Percentiles rank a stretch among this genome's conserved stretches.
These are phyloP conservation scores for Cavia aperea DNA, from an alignment of 2,113 vertebrate species.

Conservation along the genomic window DNA sequence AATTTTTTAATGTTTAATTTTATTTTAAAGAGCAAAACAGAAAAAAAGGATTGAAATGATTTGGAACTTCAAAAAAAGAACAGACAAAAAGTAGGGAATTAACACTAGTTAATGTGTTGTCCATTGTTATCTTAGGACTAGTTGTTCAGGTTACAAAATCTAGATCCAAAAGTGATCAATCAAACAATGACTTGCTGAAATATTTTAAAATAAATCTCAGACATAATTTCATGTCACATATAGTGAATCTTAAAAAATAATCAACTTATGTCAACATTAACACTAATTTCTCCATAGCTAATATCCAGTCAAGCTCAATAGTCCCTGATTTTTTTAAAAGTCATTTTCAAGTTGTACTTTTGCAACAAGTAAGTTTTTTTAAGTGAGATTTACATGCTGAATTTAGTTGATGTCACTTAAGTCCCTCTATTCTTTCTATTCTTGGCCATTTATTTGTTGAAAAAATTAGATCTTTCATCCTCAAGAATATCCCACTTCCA, in stretches of 20 bases:
- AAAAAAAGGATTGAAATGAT: too few relatives aligned
- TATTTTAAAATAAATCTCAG: constrained; percentile 35
- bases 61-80: too few relatives aligned
- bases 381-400: not conserved
- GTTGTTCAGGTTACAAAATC: too few relatives aligned
- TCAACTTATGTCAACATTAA: not conserved
- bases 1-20: too few relatives aligned
- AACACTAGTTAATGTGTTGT: too few relatives aligned
- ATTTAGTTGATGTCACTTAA: not conserved
- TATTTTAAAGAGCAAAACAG: too few relatives aligned
- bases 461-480: not conserved
- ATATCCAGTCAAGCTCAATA: not conserved
- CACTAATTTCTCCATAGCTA: not conserved
- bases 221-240: not conserved
- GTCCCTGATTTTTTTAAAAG: not conserved
- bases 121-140: too few relatives aligned
- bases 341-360: not conserved
- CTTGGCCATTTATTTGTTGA: not conserved
- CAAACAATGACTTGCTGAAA: not conserved
- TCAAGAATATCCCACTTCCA: not conserved
- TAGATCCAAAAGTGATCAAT: too few relatives aligned
- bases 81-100: too few relatives aligned
- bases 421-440: not conserved
- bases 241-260: not conserved
- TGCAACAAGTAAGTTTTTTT: not conserved